Evolutionary conservation across 2,113 vertebrate genomes (phyloP).

Genomic region (Himantopus leucocephalus): DNA sequence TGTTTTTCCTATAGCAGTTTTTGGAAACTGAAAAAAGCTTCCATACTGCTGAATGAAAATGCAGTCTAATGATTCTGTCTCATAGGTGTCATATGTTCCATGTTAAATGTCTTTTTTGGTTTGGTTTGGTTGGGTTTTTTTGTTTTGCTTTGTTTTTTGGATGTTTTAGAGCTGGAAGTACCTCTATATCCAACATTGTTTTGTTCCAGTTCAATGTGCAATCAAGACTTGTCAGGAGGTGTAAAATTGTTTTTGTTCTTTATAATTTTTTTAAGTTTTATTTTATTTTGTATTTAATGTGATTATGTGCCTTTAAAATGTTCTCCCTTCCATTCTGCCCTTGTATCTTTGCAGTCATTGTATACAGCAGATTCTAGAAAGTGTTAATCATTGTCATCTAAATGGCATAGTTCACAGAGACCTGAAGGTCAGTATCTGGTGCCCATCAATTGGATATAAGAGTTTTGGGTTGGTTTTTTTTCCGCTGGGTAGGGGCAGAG

Average conservation of each 20-base stretch:
- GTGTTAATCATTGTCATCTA: constrained; percentile 98
- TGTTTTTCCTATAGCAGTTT: constrained; percentile 15
- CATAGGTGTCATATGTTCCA: constrained; percentile 22
- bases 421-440: constrained; percentile 95
- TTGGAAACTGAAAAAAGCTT: constrained; percentile 22
- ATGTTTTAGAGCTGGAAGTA: constrained; percentile 51
- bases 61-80: constrained; percentile 41
- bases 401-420: constrained; percentile 98
- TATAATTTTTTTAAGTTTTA: constrained; percentile 47
- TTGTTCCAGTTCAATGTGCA: constrained; percentile 45
- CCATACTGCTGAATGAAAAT: constrained; percentile 12
- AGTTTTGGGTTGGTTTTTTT: not conserved
- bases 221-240: constrained; percentile 39
- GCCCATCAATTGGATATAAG: constrained; percentile 69
- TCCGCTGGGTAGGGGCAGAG: constrained; percentile 64
- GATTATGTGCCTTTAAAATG: constrained; percentile 83
- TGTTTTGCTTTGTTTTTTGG: not conserved
- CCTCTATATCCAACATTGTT: constrained; percentile 21
- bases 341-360: constrained; percentile 94
- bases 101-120: constrained; percentile 42
- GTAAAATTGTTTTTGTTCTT: constrained; percentile 61
- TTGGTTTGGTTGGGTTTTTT: not conserved
- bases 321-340: constrained; percentile 86
- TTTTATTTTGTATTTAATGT: constrained; percentile 75
- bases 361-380: constrained; percentile 99